Conservation (phyloP, 2,797 vertebrate species). For the Neostethus bicornis region DNA sequence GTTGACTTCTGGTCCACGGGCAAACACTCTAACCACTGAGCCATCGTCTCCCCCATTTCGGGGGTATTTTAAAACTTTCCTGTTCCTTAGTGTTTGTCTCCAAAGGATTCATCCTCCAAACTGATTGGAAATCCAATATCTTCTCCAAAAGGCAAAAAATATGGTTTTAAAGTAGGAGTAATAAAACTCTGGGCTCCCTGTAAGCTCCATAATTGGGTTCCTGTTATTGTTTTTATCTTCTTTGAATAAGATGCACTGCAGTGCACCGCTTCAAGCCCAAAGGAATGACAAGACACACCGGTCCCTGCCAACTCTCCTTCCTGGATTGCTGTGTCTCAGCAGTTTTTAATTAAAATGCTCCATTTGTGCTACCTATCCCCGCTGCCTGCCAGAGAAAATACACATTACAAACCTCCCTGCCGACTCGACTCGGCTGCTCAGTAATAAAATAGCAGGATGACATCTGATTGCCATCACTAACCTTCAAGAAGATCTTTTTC, state of each 20-base stretch:
- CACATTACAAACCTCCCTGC: slow-evolving; percentile 60
- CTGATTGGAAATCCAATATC: too few species aligned
- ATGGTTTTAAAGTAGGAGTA: slow-evolving; percentile 19
- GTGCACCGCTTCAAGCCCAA: slow-evolving; percentile 30
- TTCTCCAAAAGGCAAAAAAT: neutral
- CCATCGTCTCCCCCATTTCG: too few species aligned
- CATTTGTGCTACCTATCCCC: slow-evolving; percentile 71
- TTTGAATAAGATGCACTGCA: slow-evolving; percentile 32
- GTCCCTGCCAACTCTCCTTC: slow-evolving; percentile 55
- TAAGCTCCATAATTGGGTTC: slow-evolving; percentile 43
- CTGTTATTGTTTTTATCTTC: slow-evolving; percentile 50
- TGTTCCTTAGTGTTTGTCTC: too few species aligned
- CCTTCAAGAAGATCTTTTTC: slow-evolving; percentile 8
- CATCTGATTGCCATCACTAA: slow-evolving; percentile 32
- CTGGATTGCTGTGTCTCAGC: slow-evolving; percentile 71
- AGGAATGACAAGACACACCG: slow-evolving; percentile 45
- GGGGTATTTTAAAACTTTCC: too few species aligned
- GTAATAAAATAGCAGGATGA: slow-evolving; percentile 39
- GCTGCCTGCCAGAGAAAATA: slow-evolving; percentile 64
- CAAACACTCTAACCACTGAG: too few species aligned
- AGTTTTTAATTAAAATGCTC: slow-evolving; percentile 80
- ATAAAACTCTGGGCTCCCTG: slow-evolving; percentile 17
- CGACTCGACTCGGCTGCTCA: slow-evolving; percentile 38
- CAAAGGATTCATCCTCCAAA: too few species aligned
- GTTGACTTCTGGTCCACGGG: too few species aligned